These are phyloP conservation scores for Xestobium rufovillosum DNA, from an alignment of 2,888 invertebrate genomes.

Conservation along the genomic window DNA sequence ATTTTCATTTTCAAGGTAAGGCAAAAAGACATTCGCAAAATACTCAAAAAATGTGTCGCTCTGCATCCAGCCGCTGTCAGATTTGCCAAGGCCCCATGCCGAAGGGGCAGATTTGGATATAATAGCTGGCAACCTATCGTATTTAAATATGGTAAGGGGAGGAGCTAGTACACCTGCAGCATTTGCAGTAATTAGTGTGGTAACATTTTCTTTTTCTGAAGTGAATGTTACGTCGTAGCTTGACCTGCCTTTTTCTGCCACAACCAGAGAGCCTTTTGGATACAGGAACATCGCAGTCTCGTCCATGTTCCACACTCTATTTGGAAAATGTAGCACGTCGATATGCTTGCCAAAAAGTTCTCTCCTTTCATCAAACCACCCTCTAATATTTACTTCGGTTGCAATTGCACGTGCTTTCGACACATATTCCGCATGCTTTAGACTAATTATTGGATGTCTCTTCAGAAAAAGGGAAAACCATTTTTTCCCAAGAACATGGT, in stretches of 20 bases:
- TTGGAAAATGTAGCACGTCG: not conserved
- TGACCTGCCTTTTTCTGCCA: constrained; percentile 2
- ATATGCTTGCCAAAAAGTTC: not conserved
- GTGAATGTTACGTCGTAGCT: constrained; percentile 1
- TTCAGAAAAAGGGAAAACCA: too few species aligned
- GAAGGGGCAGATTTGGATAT: not conserved
- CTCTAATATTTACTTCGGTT: not conserved
- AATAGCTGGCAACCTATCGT: constrained; percentile 2
- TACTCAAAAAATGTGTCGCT: too few species aligned
- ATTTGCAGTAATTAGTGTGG: constrained; percentile 5
- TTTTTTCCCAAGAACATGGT: too few species aligned
- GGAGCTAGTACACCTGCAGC: not conserved
- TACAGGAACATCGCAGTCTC: constrained; percentile 2
- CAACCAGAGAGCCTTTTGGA: constrained; percentile 2
- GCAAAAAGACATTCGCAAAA: too few species aligned
- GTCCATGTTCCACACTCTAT: constrained; percentile 2
- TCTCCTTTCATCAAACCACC: not conserved
- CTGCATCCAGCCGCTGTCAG: too few species aligned
- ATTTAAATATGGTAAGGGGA: constrained; percentile 4
- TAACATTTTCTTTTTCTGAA: constrained; percentile 6
- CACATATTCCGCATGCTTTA: not conserved
- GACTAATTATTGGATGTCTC: not conserved
- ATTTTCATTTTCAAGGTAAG: too few species aligned
- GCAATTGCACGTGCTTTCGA: not conserved
- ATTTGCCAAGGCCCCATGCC: not conserved